phyloP scores from a whole-genome alignment of 1,140 invertebrate genomes.

The Pentalonia nigronervosa region DNA sequence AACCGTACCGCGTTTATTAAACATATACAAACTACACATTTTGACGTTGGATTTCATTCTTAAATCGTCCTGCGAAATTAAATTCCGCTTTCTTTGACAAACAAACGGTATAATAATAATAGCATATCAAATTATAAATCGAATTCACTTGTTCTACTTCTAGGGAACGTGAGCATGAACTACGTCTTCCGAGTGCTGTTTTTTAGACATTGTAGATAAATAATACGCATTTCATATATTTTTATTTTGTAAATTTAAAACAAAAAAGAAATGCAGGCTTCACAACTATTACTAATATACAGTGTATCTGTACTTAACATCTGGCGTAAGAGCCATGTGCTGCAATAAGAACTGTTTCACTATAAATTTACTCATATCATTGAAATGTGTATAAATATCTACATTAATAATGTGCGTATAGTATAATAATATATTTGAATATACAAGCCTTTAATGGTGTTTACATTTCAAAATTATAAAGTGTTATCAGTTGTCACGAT shows the following conservation, averaged over 20 bases:
- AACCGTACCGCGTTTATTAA: neutral
- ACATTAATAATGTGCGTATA: neutral
- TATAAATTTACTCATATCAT: neutral
- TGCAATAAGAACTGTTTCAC: neutral
- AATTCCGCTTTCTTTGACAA: neutral
- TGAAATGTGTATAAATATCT: neutral
- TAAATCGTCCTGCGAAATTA: neutral
- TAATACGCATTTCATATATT: neutral
- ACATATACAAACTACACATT: neutral
- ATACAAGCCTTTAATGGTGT: neutral
- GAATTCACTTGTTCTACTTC: neutral
- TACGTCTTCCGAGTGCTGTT: neutral
- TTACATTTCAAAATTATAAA: conserved; percentile 14
- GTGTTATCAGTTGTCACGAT: neutral
- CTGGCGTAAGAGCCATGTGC: conserved; percentile 8
- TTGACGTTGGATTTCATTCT: neutral
- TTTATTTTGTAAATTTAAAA: neutral
- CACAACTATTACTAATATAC: too few species aligned
- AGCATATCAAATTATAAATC: neutral
- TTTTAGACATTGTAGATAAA: neutral
- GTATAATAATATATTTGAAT: neutral
- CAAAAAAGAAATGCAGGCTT: neutral
- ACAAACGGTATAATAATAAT: neutral
- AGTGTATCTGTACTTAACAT: conserved; percentile 28
- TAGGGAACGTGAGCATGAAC: neutral